Evolutionary conservation across 2,888 invertebrate species (phyloP).

Genomic region (Parnassius mnemosyne): DNA sequence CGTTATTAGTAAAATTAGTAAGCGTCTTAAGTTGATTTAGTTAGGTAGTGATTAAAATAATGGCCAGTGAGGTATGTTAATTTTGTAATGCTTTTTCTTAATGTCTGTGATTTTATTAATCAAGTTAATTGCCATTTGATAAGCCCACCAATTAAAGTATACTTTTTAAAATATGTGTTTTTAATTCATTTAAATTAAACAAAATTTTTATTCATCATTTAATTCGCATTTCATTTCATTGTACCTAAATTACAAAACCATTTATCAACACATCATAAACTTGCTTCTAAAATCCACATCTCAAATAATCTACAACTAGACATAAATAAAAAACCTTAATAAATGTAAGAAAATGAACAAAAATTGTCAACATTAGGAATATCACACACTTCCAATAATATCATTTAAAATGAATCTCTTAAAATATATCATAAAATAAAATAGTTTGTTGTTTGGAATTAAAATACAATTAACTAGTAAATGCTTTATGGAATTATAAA

Average conservation of each 20-base stretch:
- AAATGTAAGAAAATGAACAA: constrained; percentile 27
- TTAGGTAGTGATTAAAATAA: no score
- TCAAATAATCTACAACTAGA: constrained; percentile 18
- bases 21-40: no score
- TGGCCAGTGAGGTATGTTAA: no score
- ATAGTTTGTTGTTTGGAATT: background rate
- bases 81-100: background rate
- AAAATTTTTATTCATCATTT: constrained; percentile 34
- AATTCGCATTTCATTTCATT: constrained; percentile 38
- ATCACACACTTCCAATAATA: constrained; percentile 21
- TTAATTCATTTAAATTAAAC: constrained; percentile 29
- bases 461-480: constrained; percentile 26
- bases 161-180: constrained; percentile 6
- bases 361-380: constrained; percentile 21
- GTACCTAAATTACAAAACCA: constrained; percentile 49
- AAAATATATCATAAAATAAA: constrained; percentile 7
- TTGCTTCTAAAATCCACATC: constrained; percentile 23
- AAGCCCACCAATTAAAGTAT: constrained; percentile 14
- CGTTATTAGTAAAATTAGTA: no score
- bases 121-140: constrained; percentile 3
- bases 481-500: constrained; percentile 27
- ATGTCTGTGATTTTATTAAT: constrained; percentile 14
- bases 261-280: constrained; percentile 30
- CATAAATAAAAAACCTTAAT: constrained; percentile 17
- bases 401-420: constrained; percentile 16